These are phyloP conservation scores for Lypha dubia DNA, from an alignment of 2,888 invertebrate species.

Conservation along the genomic window DNA sequence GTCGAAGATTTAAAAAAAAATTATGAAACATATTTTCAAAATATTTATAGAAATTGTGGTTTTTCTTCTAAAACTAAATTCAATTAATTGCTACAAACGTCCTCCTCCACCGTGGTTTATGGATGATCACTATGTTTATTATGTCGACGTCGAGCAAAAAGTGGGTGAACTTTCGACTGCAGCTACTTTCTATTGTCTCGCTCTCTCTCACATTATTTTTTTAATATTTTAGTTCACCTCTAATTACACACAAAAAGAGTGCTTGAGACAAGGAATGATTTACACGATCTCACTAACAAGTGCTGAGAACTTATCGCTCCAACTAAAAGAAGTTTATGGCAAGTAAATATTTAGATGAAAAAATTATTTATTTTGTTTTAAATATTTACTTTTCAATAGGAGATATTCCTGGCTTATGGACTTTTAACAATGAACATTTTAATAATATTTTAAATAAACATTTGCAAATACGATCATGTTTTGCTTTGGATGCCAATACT, in stretches of 20 bases:
- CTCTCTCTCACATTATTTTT: too few species aligned
- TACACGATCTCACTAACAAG: neutral
- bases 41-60: conserved; percentile 18
- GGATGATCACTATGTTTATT: conserved; percentile 34
- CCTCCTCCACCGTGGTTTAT: conserved; percentile 40
- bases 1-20: neutral
- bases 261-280: conserved; percentile 9
- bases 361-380: neutral
- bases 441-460: conserved; percentile 7
- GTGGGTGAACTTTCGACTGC: conserved; percentile 28
- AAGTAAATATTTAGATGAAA: neutral
- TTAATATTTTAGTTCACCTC: conserved; percentile 21
- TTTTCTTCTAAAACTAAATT: conserved; percentile 13
- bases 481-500: neutral
- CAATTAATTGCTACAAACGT: conserved; percentile 7
- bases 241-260: conserved; percentile 11
- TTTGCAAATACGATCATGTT: conserved; percentile 5
- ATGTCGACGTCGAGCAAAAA: conserved; percentile 16
- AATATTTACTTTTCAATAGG: conserved; percentile 33
- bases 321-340: conserved; percentile 25
- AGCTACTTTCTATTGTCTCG: too few species aligned
- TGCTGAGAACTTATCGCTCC: conserved; percentile 5
- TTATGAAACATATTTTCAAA: conserved; percentile 11
- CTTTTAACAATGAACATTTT: conserved; percentile 14
- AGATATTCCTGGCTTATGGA: conserved; percentile 25